These are phyloP conservation scores for Lophius piscatorius DNA, from an alignment of 2,113 vertebrate genomes.

Conservation along the genomic window DNA sequence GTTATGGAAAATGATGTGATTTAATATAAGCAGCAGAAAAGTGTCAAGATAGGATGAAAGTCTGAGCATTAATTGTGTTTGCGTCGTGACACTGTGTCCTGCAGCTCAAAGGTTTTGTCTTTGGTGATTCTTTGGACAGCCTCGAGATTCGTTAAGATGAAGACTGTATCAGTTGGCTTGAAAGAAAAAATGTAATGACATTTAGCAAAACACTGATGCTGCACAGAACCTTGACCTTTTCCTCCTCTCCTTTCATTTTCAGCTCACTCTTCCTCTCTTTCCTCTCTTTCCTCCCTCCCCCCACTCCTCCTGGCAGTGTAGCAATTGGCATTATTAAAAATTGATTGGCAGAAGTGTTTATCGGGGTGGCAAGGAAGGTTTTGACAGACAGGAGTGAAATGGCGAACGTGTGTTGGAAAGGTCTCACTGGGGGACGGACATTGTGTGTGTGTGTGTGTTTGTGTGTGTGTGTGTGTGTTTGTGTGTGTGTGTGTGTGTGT, in stretches of 20 bases:
- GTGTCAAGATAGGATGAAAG: conserved; percentile 46
- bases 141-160: conserved; percentile 48
- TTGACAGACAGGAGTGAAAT: conserved; percentile 77
- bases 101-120: conserved; percentile 30
- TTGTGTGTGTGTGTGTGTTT: conserved; percentile 16
- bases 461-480: conserved; percentile 17
- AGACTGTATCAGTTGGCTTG: conserved; percentile 57
- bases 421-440: conserved; percentile 59
- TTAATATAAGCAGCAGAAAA: conserved; percentile 53
- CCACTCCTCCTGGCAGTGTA: conserved; percentile 65
- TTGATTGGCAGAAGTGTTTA: conserved; percentile 81
- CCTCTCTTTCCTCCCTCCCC: neutral
- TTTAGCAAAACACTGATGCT: conserved; percentile 70
- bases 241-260: conserved; percentile 29
- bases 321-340: conserved; percentile 86
- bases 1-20: conserved; percentile 66
- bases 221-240: conserved; percentile 66
- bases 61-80: conserved; percentile 58
- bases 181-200: conserved; percentile 65
- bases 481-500: neutral
- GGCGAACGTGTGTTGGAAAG: conserved; percentile 64
- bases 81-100: conserved; percentile 19
- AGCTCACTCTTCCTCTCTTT: neutral
- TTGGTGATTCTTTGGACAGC: conserved; percentile 53
- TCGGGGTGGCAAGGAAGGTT: conserved; percentile 71